Evolutionary conservation across 2,797 vertebrate genomes (phyloP).

Genomic region (Anguilla obscura): DNA sequence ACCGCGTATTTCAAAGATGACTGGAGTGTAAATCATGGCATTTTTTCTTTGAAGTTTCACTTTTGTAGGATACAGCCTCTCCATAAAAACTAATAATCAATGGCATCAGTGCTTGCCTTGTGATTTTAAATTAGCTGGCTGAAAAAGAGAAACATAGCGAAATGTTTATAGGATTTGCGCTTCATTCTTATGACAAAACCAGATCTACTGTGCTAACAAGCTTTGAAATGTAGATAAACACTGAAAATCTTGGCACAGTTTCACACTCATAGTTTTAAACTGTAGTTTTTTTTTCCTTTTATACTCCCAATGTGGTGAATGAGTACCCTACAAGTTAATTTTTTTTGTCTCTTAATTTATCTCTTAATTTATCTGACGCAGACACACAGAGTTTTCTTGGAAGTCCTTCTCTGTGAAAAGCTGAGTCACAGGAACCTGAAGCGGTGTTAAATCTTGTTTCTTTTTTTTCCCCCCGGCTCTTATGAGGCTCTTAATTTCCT

Average conservation of each 20-base stretch:
- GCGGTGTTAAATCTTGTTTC: conserved; percentile 38
- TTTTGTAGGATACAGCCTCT: background rate
- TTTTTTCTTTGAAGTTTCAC: background rate
- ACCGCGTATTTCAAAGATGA: background rate
- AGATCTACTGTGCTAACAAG: background rate
- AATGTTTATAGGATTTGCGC: background rate
- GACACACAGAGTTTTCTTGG: background rate
- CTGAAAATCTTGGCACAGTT: background rate
- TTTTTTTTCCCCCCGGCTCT: conserved; percentile 25
- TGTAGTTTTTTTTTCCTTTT: background rate
- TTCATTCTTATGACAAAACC: background rate
- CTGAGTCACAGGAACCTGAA: background rate
- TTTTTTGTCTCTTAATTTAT: too few species aligned
- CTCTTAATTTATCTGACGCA: background rate
- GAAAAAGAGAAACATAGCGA: background rate
- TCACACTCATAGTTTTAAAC: background rate
- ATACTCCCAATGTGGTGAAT: background rate
- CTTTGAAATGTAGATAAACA: background rate
- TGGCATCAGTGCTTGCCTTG: background rate
- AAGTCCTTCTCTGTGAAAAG: background rate
- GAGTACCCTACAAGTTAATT: background rate
- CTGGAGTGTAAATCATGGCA: background rate
- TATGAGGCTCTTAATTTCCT: conserved; percentile 32
- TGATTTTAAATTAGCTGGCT: background rate
- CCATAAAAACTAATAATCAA: background rate